These are phyloP conservation scores for Diaphora mendica DNA, from an alignment of 2,888 invertebrate genomes.

Conservation along the genomic window DNA sequence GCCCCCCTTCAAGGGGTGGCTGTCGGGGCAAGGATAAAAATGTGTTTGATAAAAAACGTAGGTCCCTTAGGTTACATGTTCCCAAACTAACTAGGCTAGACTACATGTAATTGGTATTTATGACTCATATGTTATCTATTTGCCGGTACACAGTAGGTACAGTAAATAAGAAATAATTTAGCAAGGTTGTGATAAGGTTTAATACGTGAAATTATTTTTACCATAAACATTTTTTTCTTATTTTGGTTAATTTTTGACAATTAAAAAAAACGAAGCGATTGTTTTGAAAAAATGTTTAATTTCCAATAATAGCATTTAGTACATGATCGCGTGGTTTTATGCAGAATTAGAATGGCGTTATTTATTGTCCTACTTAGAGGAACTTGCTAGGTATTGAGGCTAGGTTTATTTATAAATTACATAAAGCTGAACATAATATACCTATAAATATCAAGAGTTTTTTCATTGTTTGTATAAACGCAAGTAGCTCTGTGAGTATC, in stretches of 20 bases:
- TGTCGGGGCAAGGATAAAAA: slow-evolving; percentile 32
- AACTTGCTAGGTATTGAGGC: neutral
- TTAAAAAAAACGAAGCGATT: neutral
- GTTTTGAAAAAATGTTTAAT: neutral
- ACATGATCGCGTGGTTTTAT: slow-evolving; percentile 1
- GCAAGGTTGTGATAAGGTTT: neutral
- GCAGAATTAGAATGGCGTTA: neutral
- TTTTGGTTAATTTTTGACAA: too few relatives aligned
- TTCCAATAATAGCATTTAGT: neutral
- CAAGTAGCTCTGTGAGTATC: neutral
- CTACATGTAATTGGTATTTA: slow-evolving; percentile 50
- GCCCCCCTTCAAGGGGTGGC: slow-evolving; percentile 7
- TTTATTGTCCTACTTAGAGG: neutral
- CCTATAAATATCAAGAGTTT: neutral
- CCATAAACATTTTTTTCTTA: neutral
- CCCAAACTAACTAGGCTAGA: slow-evolving; percentile 42
- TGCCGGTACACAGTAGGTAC: slow-evolving; percentile 7
- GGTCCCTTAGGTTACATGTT: slow-evolving; percentile 39
- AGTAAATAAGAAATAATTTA: slow-evolving; percentile 6
- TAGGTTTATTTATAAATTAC: neutral
- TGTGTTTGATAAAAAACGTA: slow-evolving; percentile 34
- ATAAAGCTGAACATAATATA: neutral
- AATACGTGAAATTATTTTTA: neutral
- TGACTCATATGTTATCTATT: slow-evolving; percentile 35
- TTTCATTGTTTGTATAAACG: neutral